Percentiles rank a stretch among this genome's conserved stretches.
Conservation (phyloP, 2,113 vertebrate species). For the Atlantisia rogersi region DNA sequence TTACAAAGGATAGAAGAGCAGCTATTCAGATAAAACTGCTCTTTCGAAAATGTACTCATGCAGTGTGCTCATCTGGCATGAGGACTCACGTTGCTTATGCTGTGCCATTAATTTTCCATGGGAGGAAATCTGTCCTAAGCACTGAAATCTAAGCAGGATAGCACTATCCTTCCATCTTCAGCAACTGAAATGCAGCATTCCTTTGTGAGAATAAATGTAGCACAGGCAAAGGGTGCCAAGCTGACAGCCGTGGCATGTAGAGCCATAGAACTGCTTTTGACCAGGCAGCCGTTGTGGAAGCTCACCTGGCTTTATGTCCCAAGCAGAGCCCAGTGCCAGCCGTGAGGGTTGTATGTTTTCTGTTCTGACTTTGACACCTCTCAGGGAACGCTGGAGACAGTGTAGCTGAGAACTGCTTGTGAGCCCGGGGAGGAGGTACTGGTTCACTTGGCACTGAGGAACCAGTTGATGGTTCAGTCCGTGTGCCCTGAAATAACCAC, state of each 20-base stretch:
- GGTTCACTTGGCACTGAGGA: neutral
- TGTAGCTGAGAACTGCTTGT: neutral
- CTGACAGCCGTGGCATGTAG: neutral
- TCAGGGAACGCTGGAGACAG: rapidly evolving
- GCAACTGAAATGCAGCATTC: neutral
- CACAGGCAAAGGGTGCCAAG: neutral
- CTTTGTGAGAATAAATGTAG: neutral
- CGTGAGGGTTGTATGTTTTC: neutral
- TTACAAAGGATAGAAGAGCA: neutral
- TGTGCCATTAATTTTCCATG: neutral
- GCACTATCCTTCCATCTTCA: neutral
- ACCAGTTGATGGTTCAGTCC: neutral
- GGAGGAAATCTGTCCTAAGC: neutral
- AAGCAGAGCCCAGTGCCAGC: neutral
- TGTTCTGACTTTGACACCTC: neutral
- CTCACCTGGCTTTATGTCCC: neutral
- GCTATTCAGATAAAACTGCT: neutral
- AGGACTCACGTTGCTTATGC: neutral
- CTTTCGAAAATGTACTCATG: neutral
- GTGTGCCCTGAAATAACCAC: neutral
- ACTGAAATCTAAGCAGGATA: neutral
- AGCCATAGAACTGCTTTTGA: neutral
- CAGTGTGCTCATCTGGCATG: neutral
- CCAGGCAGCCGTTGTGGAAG: neutral
- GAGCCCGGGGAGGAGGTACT: neutral